Evolutionary conservation across 2,113 vertebrate species (phyloP), one percentile per base, ranked within the genome.

Genomic region (Camelus dromedarius): DNA sequence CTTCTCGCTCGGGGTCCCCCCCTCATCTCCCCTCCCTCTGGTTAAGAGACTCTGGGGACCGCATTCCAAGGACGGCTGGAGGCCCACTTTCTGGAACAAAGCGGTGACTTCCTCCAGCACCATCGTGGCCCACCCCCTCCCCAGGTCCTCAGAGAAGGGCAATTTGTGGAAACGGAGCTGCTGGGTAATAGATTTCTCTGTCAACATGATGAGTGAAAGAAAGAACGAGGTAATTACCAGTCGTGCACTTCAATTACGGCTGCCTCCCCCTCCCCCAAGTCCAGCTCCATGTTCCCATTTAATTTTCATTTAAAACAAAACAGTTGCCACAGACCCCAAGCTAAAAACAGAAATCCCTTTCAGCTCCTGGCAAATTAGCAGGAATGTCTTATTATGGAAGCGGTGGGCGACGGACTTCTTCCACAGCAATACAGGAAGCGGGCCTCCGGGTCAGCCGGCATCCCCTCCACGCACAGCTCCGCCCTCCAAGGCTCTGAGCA

Each of bases 201-300:
- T 99, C 99, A 99, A 98, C 98, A 99, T 99, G 99, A 99, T 98
- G 99, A 99, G 99, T 99, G 99, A 99, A 99, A 98, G 98, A 99
- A 98, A 99, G 98, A 73, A 58, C 52, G 58, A 98, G 97, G 98
- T 99, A 99, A 99, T 99, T 99, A 99, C 99, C 97, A 98, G 98
- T 99, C 99, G 99, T 99, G 99, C 98, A 98, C 98, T 99, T 99
- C 98, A 99, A 99, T 99, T 99, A 99, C 60, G 96, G 98, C 97
- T 0, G 91, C 79, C 60, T 96, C 98, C 95, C 97, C 98, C 98
- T 64, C 89, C 95, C 93, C 77, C 46, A 22, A 22, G 54, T 98
- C 97, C 97, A 95, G 96, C 93, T 96, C 93, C 97, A 92, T 88
- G 98, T 98, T 98, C 98, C 97, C 90, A 96, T 97, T 98, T 98